phyloP scores from a whole-genome alignment of 2,888 invertebrate species.

The Drosophila subsilvestris region DNA sequence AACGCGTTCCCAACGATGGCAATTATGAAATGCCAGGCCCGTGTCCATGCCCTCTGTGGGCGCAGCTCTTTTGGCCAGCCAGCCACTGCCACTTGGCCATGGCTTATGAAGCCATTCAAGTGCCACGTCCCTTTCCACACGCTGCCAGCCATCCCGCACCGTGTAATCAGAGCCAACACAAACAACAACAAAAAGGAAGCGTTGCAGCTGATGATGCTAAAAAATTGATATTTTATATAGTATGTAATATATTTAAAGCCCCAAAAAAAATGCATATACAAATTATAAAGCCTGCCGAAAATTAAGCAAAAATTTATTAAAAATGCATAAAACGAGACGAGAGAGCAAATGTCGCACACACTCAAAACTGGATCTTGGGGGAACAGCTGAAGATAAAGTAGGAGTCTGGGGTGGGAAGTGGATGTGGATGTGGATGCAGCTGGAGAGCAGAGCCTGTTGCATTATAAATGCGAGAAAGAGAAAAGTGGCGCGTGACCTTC shows the following conservation, averaged over 20 bases:
- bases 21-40: conserved; percentile 61
- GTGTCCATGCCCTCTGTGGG: conserved; percentile 32
- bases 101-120: conserved; percentile 76
- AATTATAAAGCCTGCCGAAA: conserved; percentile 47
- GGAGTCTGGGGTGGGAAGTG: background rate
- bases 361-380: conserved; percentile 42
- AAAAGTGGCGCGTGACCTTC: conserved; percentile 73
- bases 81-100: conserved; percentile 49
- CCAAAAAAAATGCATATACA: conserved; percentile 27
- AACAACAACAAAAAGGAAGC: conserved; percentile 40
- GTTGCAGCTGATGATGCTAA: conserved; percentile 33
- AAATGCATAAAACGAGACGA: conserved; percentile 62
- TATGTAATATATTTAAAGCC: conserved; percentile 30
- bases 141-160: background rate
- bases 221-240: conserved; percentile 78
- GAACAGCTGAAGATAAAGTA: conserved; percentile 11
- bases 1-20: conserved; percentile 73
- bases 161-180: conserved; percentile 52
- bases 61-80: conserved; percentile 28
- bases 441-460: conserved; percentile 53
- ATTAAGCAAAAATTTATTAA: conserved; percentile 75
- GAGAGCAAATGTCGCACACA: conserved; percentile 11
- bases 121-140: conserved; percentile 35
- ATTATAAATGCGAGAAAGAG: conserved; percentile 59
- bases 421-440: conserved; percentile 22